These are phyloP conservation scores for Prorops nasuta DNA, from an alignment of 1,140 invertebrate genomes.

Conservation along the genomic window DNA sequence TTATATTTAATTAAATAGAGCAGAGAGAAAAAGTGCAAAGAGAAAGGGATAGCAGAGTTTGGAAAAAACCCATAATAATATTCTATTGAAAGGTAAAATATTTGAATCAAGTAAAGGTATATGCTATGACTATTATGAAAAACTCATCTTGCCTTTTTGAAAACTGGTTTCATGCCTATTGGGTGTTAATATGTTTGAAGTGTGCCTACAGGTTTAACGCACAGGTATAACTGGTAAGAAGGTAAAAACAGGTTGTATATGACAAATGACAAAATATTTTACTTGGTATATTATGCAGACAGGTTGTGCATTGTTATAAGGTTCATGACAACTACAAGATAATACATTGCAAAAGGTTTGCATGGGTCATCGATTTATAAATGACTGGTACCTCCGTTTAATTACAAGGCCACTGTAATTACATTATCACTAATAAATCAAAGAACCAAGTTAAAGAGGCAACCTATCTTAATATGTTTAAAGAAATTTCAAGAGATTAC, in stretches of 20 bases:
- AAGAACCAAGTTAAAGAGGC: too few species aligned
- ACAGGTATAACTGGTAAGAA: constrained; percentile 53
- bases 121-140: constrained; percentile 26
- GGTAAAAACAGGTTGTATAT: constrained; percentile 55
- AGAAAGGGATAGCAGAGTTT: constrained; percentile 4
- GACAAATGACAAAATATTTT: constrained; percentile 55
- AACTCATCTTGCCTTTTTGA: constrained; percentile 35
- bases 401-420: constrained; percentile 30
- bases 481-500: too few species aligned
- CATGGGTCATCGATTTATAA: constrained; percentile 15
- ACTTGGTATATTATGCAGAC: constrained; percentile 25
- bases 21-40: constrained; percentile 23
- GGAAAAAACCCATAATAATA: constrained; percentile 12
- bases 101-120: constrained; percentile 34
- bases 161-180: constrained; percentile 44
- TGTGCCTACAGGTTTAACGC: constrained; percentile 59
- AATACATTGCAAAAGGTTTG: constrained; percentile 17
- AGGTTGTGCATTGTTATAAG: constrained; percentile 16
- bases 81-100: constrained; percentile 14
- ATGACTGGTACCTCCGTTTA: too few species aligned
- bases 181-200: constrained; percentile 56
- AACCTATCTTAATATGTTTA: too few species aligned
- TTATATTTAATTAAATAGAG: constrained; percentile 11
- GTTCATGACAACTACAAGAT: neutral
- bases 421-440: constrained; percentile 10